Conservation (phyloP, 2,113 vertebrate genomes). For the Sceloporus undulatus region DNA sequence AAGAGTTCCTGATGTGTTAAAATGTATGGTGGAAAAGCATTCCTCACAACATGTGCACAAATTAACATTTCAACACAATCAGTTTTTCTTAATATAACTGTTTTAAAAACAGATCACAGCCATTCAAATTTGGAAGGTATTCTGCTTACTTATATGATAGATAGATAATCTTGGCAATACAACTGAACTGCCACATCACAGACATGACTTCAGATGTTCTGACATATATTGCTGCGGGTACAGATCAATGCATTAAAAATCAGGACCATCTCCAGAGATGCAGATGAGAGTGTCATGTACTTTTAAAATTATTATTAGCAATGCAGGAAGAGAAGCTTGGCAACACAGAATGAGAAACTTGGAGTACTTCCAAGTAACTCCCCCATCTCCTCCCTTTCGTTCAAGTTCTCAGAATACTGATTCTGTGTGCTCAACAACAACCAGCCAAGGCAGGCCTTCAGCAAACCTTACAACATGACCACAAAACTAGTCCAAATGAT, state of each 20-base stretch:
- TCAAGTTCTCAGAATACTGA: background rate
- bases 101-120: background rate
- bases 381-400: background rate
- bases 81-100: slow-evolving; percentile 6
- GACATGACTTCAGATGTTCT: background rate
- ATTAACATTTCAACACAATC: slow-evolving; percentile 33
- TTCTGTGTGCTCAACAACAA: background rate
- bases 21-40: background rate
- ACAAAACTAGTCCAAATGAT: background rate
- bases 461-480: background rate
- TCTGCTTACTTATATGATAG: background rate
- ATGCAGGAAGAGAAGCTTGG: background rate
- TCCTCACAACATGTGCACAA: slow-evolving; percentile 10
- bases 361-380: background rate
- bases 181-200: background rate
- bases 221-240: background rate
- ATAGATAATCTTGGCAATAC: background rate
- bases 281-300: background rate
- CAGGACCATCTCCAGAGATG: background rate
- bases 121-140: background rate
- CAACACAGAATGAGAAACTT: background rate
- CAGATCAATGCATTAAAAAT: slow-evolving; percentile 6
- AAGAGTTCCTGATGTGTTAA: background rate
- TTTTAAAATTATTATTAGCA: background rate
- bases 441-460: background rate